Percentiles rank a stretch among this genome's conserved stretches.
phyloP scores from a whole-genome alignment of 2,797 vertebrate genomes.

The Staurois parvus region DNA sequence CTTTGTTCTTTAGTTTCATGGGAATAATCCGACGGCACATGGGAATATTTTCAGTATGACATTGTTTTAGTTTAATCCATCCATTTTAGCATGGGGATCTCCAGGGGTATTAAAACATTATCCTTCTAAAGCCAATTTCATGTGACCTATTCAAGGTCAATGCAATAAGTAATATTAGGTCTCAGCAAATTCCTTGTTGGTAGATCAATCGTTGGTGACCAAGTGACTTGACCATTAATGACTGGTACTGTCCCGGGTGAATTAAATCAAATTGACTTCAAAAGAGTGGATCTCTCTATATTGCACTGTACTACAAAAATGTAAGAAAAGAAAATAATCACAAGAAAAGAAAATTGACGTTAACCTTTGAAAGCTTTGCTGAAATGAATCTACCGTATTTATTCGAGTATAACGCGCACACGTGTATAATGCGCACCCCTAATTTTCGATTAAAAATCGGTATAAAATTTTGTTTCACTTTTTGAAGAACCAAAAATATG shows the following conservation, averaged over 20 bases:
- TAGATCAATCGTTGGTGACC: slow-evolving; percentile 42
- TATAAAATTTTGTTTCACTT: no score
- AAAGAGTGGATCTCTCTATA: slow-evolving; percentile 20
- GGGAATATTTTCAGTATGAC: slow-evolving; percentile 30
- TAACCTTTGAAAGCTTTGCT: neutral
- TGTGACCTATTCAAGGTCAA: slow-evolving; percentile 55
- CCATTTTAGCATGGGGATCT: slow-evolving; percentile 39
- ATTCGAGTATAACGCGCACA: no score
- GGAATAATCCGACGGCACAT: slow-evolving; percentile 15
- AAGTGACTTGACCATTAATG: slow-evolving; percentile 44
- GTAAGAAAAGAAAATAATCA: neutral
- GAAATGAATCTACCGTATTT: neutral
- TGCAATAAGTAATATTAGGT: slow-evolving; percentile 50
- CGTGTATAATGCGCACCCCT: no score
- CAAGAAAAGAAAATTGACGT: neutral
- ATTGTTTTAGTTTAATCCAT: slow-evolving; percentile 45
- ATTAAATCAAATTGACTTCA: slow-evolving; percentile 31
- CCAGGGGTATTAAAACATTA: slow-evolving; percentile 48
- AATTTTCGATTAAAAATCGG: no score
- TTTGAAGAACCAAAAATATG: no score
- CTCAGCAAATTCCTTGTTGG: slow-evolving; percentile 36
- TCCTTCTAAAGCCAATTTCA: slow-evolving; percentile 44
- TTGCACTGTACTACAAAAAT: neutral
- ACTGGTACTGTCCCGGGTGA: slow-evolving; percentile 27
- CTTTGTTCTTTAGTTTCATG: neutral